A percentile compares a stretch with the other conserved stretches of the same genome.
Evolutionary conservation across 1,140 invertebrate species (phyloP).

Genomic region (Saccostrea cuccullata): DNA sequence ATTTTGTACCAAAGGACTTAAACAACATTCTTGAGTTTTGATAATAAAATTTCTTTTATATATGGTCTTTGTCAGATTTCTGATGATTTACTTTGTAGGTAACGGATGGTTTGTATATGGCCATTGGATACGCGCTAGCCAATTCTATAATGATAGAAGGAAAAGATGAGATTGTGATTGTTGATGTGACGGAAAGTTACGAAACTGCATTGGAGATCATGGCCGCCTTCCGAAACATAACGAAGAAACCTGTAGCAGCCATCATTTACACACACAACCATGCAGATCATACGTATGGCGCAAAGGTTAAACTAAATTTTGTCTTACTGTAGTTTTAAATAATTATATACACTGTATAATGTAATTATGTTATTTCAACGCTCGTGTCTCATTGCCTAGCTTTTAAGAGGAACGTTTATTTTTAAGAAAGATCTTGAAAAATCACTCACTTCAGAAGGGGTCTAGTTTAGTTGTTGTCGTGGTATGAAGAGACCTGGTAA

Average conservation of each 20-base stretch:
- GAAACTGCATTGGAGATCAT: slow-evolving; percentile 62
- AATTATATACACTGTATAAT: too few species aligned
- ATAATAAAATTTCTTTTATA: too few species aligned
- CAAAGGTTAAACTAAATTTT: slow-evolving; percentile 57
- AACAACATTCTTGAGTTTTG: too few species aligned
- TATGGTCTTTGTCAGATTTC: too few species aligned
- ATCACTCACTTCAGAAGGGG: too few species aligned
- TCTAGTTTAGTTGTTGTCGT: too few species aligned
- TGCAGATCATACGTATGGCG: slow-evolving; percentile 67
- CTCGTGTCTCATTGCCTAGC: too few species aligned
- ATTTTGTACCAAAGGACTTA: too few species aligned
- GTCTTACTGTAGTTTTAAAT: neutral
- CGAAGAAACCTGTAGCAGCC: slow-evolving; percentile 65
- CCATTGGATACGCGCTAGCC: slow-evolving; percentile 70
- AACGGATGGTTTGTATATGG: slow-evolving; percentile 68
- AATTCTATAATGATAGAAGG: slow-evolving; percentile 72
- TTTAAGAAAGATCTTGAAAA: too few species aligned
- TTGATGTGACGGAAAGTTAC: slow-evolving; percentile 72
- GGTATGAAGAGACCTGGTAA: too few species aligned
- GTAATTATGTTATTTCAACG: too few species aligned
- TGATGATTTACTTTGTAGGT: slow-evolving; percentile 56
- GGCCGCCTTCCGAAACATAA: slow-evolving; percentile 66
- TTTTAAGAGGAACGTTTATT: too few species aligned
- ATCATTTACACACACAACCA: slow-evolving; percentile 71
- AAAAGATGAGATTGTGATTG: slow-evolving; percentile 66